Evolutionary conservation across 2,797 vertebrate genomes (phyloP).

Genomic region (Danio aesculapii): DNA sequence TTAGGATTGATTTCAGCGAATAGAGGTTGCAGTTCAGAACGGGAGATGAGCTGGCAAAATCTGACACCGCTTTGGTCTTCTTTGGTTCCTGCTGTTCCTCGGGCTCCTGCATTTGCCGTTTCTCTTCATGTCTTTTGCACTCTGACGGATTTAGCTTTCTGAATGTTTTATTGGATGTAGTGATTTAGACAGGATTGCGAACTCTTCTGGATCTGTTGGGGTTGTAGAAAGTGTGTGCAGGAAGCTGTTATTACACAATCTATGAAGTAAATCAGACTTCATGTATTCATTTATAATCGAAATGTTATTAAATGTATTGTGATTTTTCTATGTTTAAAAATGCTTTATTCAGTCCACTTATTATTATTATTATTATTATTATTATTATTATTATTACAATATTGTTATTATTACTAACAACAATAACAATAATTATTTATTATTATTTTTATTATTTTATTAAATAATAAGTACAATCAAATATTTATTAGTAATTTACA

Average conservation of each 20-base stretch:
- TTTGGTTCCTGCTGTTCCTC: constrained; percentile 25
- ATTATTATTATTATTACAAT: too few species aligned
- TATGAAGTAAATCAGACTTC: neutral
- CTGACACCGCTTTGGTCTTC: constrained; percentile 33
- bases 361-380: too few species aligned
- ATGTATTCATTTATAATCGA: too few species aligned
- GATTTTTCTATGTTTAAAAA: too few species aligned
- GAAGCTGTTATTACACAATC: neutral
- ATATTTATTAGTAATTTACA: too few species aligned
- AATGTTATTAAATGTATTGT: too few species aligned
- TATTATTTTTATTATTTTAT: too few species aligned
- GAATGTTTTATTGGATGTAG: neutral
- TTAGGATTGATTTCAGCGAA: constrained; percentile 40
- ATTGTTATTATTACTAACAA: too few species aligned
- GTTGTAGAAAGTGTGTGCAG: neutral
- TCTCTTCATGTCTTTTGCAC: neutral
- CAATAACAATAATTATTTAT: too few species aligned
- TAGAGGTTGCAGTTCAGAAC: constrained; percentile 20
- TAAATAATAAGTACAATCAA: too few species aligned
- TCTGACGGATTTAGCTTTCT: neutral
- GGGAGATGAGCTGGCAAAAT: constrained; percentile 52
- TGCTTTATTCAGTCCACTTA: too few species aligned
- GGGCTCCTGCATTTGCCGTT: neutral
- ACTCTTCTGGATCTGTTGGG: neutral
- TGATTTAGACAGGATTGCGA: neutral